These are phyloP conservation scores for Cantharis rustica DNA, from an alignment of 2,888 invertebrate species.

Conservation along the genomic window DNA sequence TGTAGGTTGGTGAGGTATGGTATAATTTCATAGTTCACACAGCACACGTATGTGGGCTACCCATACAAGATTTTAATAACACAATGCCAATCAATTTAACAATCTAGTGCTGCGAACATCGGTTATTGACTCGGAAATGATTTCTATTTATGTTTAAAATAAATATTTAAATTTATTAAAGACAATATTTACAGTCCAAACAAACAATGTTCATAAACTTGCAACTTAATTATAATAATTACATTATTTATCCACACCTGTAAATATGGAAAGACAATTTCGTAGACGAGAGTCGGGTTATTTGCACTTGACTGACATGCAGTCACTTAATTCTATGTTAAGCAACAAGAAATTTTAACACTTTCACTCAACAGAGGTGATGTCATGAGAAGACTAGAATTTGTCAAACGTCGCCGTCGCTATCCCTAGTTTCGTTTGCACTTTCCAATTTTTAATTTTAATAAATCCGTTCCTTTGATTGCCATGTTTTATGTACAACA, in stretches of 20 bases:
- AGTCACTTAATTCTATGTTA: not conserved
- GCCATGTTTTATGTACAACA: not conserved
- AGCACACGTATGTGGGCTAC: not conserved
- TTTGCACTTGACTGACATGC: not conserved
- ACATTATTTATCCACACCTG: not conserved
- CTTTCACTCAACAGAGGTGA: not conserved
- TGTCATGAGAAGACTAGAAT: not conserved
- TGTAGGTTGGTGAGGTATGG: not conserved
- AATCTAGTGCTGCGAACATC: not conserved
- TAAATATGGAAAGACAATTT: not conserved
- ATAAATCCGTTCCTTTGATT: not conserved
- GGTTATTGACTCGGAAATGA: slow-evolving; percentile 1
- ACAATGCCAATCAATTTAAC: not conserved
- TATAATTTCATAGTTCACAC: not conserved
- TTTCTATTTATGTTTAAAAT: not conserved
- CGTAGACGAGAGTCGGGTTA: not conserved
- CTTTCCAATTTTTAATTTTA: not conserved
- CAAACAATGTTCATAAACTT: not conserved
- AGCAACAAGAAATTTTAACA: not conserved
- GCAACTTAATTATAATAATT: not conserved
- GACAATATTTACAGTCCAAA: not conserved
- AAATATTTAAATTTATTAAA: slow-evolving; percentile 1
- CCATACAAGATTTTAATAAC: not conserved
- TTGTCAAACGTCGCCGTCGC: not conserved
- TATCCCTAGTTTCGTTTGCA: not conserved